These are phyloP conservation scores for Drosophila nr. fundita DNA, from an alignment of 2,888 invertebrate genomes.

Conservation along the genomic window DNA sequence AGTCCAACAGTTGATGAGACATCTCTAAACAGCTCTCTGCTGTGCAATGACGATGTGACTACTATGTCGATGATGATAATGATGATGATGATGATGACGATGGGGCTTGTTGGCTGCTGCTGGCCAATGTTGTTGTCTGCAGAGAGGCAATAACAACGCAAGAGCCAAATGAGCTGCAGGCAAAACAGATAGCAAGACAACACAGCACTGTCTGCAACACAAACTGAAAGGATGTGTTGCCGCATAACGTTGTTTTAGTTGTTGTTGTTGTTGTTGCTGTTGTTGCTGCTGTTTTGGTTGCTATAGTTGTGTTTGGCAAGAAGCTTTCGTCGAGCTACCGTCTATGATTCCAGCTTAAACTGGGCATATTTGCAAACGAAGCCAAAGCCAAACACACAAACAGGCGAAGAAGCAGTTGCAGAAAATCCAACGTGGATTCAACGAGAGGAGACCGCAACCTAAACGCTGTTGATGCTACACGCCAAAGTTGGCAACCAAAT, in stretches of 20 bases:
- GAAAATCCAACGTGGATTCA: slow-evolving; percentile 24
- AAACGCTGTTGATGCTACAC: slow-evolving; percentile 72
- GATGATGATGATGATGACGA: slow-evolving; percentile 37
- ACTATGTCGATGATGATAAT: slow-evolving; percentile 17
- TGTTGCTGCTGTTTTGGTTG: slow-evolving; percentile 1
- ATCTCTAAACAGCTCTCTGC: slow-evolving; percentile 72
- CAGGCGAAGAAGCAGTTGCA: slow-evolving; percentile 18
- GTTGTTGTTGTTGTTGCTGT: background rate
- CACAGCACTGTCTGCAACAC: slow-evolving; percentile 29
- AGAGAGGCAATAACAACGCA: slow-evolving; percentile 52
- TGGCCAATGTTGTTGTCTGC: slow-evolving; percentile 58
- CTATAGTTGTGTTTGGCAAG: slow-evolving; percentile 49
- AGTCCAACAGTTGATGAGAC: slow-evolving; percentile 60
- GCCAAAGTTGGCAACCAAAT: slow-evolving; percentile 77
- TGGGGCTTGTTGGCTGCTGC: slow-evolving; percentile 60
- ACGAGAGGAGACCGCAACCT: slow-evolving; percentile 58
- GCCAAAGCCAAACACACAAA: slow-evolving; percentile 53
- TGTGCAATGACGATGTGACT: slow-evolving; percentile 43
- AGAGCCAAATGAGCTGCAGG: slow-evolving; percentile 72
- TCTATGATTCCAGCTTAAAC: slow-evolving; percentile 51
- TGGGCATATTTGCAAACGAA: slow-evolving; percentile 63
- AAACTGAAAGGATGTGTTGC: slow-evolving; percentile 46
- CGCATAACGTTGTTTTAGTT: slow-evolving; percentile 2
- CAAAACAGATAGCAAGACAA: slow-evolving; percentile 63
- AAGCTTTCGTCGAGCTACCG: slow-evolving; percentile 44